phyloP scores from a whole-genome alignment of 2,113 vertebrate species.

The Ciconia stormi region DNA sequence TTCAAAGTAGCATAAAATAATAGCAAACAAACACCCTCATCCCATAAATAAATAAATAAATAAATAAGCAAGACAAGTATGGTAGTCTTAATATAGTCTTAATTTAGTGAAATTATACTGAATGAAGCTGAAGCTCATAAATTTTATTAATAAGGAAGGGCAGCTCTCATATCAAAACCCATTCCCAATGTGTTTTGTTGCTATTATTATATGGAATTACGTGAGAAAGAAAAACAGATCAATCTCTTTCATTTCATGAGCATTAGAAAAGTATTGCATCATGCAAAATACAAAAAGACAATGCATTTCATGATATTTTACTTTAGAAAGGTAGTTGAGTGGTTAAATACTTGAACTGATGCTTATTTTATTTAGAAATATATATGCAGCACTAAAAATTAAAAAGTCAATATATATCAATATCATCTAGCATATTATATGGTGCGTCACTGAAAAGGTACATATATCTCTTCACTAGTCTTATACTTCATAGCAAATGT shows the following conservation, averaged over 20 bases:
- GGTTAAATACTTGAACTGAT: not conserved
- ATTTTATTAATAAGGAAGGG: not conserved
- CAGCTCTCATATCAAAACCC: not conserved
- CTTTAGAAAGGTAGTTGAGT: not conserved
- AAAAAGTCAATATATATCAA: not conserved
- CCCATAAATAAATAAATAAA: not conserved
- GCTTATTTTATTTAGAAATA: not conserved
- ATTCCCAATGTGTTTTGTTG: not conserved
- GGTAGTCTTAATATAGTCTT: not conserved
- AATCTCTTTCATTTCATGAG: not conserved
- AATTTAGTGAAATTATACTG: not conserved
- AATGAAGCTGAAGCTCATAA: not conserved
- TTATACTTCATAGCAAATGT: not conserved
- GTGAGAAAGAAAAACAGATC: not conserved
- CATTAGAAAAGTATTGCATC: not conserved
- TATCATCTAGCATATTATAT: not conserved
- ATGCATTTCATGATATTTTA: not conserved
- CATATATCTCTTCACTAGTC: not conserved
- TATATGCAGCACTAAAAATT: not conserved
- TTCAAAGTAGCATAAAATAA: not conserved
- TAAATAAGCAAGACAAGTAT: not conserved
- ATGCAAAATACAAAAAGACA: not conserved
- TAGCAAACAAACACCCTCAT: not conserved
- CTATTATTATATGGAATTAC: not conserved
- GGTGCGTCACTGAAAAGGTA: not conserved